Conservation (phyloP, 2,888 invertebrate species). For the Heteromyza rotundicornis region DNA sequence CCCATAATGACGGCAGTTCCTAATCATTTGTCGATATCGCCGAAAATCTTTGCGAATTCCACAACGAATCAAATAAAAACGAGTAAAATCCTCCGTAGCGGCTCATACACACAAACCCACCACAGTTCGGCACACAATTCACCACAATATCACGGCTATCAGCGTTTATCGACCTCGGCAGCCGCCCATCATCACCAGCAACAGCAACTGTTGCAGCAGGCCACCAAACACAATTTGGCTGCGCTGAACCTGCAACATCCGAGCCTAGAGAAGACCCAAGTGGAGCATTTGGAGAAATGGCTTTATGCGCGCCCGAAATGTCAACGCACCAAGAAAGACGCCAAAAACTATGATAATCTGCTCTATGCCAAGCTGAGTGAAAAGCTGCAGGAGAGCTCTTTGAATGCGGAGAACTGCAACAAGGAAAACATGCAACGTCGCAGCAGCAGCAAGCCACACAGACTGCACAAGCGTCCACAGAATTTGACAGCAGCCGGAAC, state of each 20-base stretch:
- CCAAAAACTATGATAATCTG: conserved; percentile 59
- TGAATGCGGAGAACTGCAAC: conserved; percentile 27
- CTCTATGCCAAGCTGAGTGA: conserved; percentile 60
- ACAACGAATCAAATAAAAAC: conserved; percentile 40
- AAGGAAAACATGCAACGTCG: conserved; percentile 45
- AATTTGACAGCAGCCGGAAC: conserved; percentile 35
- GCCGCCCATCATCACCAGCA: conserved; percentile 7
- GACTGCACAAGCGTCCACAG: conserved; percentile 23
- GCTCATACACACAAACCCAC: conserved; percentile 31
- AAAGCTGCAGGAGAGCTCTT: conserved; percentile 53
- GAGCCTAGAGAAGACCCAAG: conserved; percentile 45
- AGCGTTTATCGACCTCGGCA: conserved; percentile 33
- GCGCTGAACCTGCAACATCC: conserved; percentile 47
- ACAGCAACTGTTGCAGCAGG: conserved; percentile 25
- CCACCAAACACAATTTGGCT: conserved; percentile 48
- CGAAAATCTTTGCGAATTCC: conserved; percentile 33
- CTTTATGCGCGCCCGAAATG: conserved; percentile 46
- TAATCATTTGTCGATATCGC: conserved; percentile 19
- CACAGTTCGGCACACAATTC: conserved; percentile 42
- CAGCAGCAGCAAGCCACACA: too few relatives aligned
- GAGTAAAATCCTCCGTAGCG: conserved; percentile 39
- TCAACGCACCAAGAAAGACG: conserved; percentile 50
- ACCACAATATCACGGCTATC: conserved; percentile 51
- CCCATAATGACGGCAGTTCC: conserved; percentile 49
- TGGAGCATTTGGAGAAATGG: conserved; percentile 66